A percentile compares a stretch with the other conserved stretches of the same genome.
phyloP scores from a whole-genome alignment of 2,113 vertebrate genomes.

The Aviceda subcristata region DNA sequence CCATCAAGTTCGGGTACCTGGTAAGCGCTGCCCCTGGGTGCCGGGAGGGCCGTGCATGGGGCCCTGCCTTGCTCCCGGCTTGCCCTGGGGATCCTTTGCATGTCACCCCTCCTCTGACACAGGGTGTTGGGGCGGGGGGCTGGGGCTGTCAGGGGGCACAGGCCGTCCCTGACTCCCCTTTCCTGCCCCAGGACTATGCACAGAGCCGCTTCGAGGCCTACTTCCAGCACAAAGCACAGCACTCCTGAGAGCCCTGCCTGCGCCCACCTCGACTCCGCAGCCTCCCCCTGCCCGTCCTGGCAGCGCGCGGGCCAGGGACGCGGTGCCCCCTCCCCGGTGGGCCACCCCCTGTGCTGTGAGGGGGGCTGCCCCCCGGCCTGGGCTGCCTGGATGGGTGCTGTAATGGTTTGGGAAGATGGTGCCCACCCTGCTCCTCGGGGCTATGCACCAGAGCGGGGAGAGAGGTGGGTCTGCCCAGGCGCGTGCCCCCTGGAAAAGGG shows the following conservation, averaged over 20 bases:
- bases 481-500: neutral
- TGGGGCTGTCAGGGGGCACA: neutral
- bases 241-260: neutral
- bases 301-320: neutral
- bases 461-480: neutral
- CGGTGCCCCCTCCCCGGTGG: neutral
- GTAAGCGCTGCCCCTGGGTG: slow-evolving; percentile 59
- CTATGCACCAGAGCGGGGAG: neutral
- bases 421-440: neutral
- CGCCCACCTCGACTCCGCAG: too few relatives aligned
- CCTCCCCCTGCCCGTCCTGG: neutral
- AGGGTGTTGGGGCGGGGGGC: neutral
- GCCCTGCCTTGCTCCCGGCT: neutral
- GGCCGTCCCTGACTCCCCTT: neutral
- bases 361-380: neutral
- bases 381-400: neutral
- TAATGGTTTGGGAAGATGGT: neutral
- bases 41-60: neutral
- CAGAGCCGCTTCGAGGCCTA: slow-evolving; percentile 87
- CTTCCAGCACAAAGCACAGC: slow-evolving; percentile 72
- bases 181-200: slow-evolving; percentile 81
- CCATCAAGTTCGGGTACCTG: slow-evolving; percentile 93
- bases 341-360: too few relatives aligned
- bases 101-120: too few relatives aligned
- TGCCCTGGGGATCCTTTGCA: too few relatives aligned